phyloP scores from a whole-genome alignment of 2,888 invertebrate genomes.

The Chrysina gloriosa region DNA sequence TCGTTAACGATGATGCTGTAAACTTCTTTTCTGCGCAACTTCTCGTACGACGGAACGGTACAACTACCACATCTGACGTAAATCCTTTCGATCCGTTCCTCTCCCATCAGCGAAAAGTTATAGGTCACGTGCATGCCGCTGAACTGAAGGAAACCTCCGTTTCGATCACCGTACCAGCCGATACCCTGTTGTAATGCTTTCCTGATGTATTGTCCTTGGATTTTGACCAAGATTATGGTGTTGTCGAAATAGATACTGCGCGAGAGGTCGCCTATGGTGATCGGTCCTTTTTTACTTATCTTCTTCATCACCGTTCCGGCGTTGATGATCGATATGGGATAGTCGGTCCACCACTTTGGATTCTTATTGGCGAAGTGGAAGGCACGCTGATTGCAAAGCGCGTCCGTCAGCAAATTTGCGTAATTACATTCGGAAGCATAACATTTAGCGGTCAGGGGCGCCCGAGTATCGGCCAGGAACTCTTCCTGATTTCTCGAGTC shows the following conservation, averaged over 20 bases:
- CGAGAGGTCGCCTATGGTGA: slow-evolving; percentile 79
- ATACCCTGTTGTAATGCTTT: slow-evolving; percentile 61
- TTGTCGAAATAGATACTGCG: slow-evolving; percentile 83
- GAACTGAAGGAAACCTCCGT: slow-evolving; percentile 83
- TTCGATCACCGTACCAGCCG: slow-evolving; percentile 57
- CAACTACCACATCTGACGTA: slow-evolving; percentile 78
- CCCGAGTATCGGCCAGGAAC: slow-evolving; percentile 75
- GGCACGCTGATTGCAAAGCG: slow-evolving; percentile 74
- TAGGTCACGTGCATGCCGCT: slow-evolving; percentile 81
- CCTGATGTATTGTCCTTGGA: slow-evolving; percentile 75
- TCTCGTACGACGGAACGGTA: slow-evolving; percentile 68
- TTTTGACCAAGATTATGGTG: slow-evolving; percentile 71
- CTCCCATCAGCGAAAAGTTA: slow-evolving; percentile 71
- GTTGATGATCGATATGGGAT: slow-evolving; percentile 80
- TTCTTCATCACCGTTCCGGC: slow-evolving; percentile 82
- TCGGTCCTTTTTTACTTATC: slow-evolving; percentile 67
- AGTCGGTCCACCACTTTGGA: slow-evolving; percentile 78
- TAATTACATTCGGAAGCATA: slow-evolving; percentile 83
- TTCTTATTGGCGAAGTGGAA: slow-evolving; percentile 61
- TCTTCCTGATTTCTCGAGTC: too few relatives aligned
- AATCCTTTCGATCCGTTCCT: slow-evolving; percentile 73
- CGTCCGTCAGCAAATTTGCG: slow-evolving; percentile 84
- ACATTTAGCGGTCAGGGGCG: slow-evolving; percentile 70
- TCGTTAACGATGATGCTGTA: slow-evolving; percentile 79
- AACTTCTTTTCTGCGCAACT: slow-evolving; percentile 66